Conservation (phyloP, 2,797 vertebrate genomes). For the Chaenodraco wilsoni region DNA sequence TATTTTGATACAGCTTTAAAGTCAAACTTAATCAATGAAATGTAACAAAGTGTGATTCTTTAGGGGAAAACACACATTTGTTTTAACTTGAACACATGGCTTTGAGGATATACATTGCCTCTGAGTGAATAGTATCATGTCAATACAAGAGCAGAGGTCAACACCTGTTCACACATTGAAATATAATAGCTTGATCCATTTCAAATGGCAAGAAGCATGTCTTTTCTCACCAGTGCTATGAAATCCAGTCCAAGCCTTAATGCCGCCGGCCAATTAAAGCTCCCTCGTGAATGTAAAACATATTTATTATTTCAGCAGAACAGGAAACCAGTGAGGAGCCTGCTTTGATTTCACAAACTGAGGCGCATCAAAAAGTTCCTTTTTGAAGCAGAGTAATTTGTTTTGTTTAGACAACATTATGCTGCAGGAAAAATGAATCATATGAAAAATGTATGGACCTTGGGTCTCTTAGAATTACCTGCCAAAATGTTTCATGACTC, state of each 20-base stretch:
- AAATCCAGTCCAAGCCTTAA: not conserved
- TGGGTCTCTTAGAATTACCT: constrained; percentile 81
- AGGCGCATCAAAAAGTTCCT: constrained; percentile 35
- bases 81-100: not conserved
- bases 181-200: constrained; percentile 2
- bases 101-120: not conserved
- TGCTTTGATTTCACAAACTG: constrained; percentile 39
- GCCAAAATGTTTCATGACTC: constrained; percentile 81
- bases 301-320: constrained; percentile 20
- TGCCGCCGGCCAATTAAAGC: constrained; percentile 36
- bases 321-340: constrained; percentile 11
- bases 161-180: constrained; percentile 7
- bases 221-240: not conserved
- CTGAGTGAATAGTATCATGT: not conserved
- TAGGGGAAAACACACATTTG: not conserved
- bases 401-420: constrained; percentile 75
- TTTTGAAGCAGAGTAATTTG: constrained; percentile 71
- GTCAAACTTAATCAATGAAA: not conserved
- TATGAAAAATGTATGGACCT: constrained; percentile 82
- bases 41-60: not conserved
- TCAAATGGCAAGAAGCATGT: not conserved
- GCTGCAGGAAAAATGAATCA: constrained; percentile 77
- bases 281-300: not conserved
- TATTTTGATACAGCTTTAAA: not conserved
- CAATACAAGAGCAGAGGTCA: not conserved